Base-by-base conservation (phyloP, 2,113 vertebrate species). In the Melospiza georgiana region DNA sequence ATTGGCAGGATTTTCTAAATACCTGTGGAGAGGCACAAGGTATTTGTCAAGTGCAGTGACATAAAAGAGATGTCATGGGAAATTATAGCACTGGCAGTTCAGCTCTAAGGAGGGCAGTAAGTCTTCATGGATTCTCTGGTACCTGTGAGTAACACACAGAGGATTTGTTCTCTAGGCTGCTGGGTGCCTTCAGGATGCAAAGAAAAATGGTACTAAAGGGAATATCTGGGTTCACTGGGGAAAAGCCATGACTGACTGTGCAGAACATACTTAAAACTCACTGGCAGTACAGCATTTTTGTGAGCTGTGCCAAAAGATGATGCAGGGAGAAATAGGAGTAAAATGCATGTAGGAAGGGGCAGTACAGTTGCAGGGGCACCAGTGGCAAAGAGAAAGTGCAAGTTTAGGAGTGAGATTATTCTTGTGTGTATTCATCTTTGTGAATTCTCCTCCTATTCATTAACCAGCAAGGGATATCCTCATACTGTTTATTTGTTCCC, bases 41-140 rank as follows among this genome's bases (percentile, higher is more conserved):
- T 87, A 81, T 90, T 92, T 93, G 82, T 96, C 93, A 94, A 90
- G 78, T 72, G 46, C 69, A 68, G 82, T 88, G 89, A 76, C 79
- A 93, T 89, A 77, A 94, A 94, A 96, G 90, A 88, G 89, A 63
- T 88, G 84, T 94, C 1, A 11, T 91, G 76, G 77, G 81, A 95
- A 96, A 92, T 85, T 69, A 87, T 90, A 84, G 88, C 69, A 39
- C 80, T 84, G 85, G 82, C 72, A 87, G 75, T 92, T 95, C 68
- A 69, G 80, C 75, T 63, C 85, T 84, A 89, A 90, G 73, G 66
- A 88, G 94, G 35, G 77, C 82, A 87, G 67, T 85, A 87, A 94
- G 84, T 44, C 75, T 89, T 91, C 83, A 75, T 89, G 87, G 84
- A 86, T 93, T 94, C 85, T 61, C 57, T 86, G 58, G 79, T 93